A percentile compares a stretch with the other conserved stretches of the same genome.
phyloP scores from a whole-genome alignment of 92 coral and sea anemone species.

The Blastomussa wellsi region DNA sequence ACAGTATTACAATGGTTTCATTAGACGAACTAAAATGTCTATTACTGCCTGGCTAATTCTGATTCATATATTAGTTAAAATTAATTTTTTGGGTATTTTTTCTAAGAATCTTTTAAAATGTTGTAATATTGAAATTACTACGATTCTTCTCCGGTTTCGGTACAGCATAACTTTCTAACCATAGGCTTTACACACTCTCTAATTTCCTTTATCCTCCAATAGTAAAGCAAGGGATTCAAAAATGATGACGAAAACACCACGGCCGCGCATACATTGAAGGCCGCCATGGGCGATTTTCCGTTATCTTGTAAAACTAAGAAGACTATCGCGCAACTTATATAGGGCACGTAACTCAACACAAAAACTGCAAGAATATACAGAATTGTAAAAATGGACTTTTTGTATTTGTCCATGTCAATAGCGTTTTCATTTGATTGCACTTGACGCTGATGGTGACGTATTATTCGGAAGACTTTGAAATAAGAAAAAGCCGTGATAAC shows the following conservation, averaged over 20 bases:
- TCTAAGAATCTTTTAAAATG: too few species aligned
- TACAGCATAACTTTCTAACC: background rate
- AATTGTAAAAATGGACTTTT: background rate
- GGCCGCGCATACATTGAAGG: background rate
- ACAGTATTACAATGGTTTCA: too few species aligned
- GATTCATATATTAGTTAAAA: too few species aligned
- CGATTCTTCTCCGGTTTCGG: background rate
- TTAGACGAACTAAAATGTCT: too few species aligned
- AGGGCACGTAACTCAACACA: background rate
- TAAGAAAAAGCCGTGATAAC: background rate
- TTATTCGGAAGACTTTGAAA: background rate
- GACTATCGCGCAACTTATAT: background rate
- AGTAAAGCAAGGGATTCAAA: constrained; percentile 4
- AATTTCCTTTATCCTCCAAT: background rate
- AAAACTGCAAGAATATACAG: background rate
- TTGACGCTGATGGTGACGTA: background rate
- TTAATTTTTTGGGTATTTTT: too few species aligned
- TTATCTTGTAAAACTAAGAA: background rate
- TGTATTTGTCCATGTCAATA: background rate
- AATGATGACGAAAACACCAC: background rate
- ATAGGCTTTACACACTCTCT: background rate
- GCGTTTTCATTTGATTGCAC: background rate
- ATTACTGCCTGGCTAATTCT: too few species aligned
- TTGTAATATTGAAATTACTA: background rate
- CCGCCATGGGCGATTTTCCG: background rate